Conservation (phyloP, 2,113 vertebrate genomes). For the Calonectris borealis region DNA sequence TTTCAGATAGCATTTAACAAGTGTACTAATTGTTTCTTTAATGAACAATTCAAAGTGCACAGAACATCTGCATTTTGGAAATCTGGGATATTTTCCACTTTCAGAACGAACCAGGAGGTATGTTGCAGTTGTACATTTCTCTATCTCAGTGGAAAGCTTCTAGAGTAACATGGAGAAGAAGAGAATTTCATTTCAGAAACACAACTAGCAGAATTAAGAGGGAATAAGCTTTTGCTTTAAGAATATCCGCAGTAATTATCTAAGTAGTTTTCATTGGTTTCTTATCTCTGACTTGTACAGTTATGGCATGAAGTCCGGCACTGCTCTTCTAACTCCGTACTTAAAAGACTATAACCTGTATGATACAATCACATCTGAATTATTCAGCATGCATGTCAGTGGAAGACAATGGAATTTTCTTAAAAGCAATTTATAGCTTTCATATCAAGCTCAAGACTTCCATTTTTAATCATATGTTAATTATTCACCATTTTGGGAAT, state of each 20-base stretch:
- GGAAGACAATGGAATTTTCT: background rate
- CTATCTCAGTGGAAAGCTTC: background rate
- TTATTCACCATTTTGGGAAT: background rate
- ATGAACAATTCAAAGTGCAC: background rate
- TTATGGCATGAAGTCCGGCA: background rate
- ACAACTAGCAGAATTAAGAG: background rate
- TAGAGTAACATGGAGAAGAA: background rate
- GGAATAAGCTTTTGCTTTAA: background rate
- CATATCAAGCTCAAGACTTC: background rate
- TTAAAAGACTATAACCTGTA: background rate
- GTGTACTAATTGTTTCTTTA: background rate
- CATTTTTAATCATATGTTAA: background rate
- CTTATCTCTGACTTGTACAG: background rate
- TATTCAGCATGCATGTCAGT: background rate
- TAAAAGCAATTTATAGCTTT: background rate
- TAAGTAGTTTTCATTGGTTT: background rate
- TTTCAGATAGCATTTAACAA: background rate
- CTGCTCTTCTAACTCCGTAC: background rate
- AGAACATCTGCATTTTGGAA: background rate
- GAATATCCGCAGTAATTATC: background rate
- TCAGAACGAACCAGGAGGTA: background rate
- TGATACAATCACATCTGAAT: background rate
- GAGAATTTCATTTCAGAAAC: background rate
- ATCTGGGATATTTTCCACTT: background rate
- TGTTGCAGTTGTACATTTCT: background rate